Evolutionary conservation across 2,113 vertebrate species (phyloP).

Genomic region (Heterotis niloticus): DNA sequence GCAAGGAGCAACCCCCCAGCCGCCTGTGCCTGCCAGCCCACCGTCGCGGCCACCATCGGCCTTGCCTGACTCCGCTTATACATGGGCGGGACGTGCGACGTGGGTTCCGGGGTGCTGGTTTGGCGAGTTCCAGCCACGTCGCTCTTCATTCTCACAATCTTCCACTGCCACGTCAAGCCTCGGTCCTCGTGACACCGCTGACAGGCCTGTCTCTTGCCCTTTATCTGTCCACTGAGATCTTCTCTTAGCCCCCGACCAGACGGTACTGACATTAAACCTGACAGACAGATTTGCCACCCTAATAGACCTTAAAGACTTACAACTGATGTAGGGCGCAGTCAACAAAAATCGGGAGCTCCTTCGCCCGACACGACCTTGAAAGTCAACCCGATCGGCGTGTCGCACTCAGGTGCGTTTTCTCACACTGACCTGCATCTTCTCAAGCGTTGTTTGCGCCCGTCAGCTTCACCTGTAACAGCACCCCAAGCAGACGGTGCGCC

Average conservation of each 20-base stretch:
- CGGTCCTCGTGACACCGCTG: constrained; percentile 8
- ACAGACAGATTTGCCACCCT: constrained; percentile 12
- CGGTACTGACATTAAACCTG: constrained; percentile 1
- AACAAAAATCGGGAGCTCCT: background rate
- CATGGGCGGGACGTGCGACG: background rate
- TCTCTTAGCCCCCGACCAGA: constrained; percentile 10
- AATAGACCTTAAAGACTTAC: constrained; percentile 15
- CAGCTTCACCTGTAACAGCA: too few relatives aligned
- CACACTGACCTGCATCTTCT: background rate
- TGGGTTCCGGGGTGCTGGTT: background rate
- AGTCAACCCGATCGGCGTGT: background rate
- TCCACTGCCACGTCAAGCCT: constrained; percentile 21
- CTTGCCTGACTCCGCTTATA: too few relatives aligned
- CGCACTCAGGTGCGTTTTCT: background rate
- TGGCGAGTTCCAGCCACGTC: background rate
- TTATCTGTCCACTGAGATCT: constrained; percentile 26
- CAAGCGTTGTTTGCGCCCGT: background rate
- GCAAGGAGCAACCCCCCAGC: background rate
- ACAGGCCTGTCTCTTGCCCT: constrained; percentile 23
- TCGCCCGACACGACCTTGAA: background rate
- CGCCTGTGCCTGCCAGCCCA: background rate
- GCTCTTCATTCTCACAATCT: constrained; percentile 26
- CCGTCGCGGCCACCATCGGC: background rate
- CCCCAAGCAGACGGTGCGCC: background rate
- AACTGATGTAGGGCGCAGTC: background rate